These are phyloP conservation scores for Zootermopsis nevadensis DNA, from an alignment of 2,888 invertebrate genomes.

Conservation along the genomic window DNA sequence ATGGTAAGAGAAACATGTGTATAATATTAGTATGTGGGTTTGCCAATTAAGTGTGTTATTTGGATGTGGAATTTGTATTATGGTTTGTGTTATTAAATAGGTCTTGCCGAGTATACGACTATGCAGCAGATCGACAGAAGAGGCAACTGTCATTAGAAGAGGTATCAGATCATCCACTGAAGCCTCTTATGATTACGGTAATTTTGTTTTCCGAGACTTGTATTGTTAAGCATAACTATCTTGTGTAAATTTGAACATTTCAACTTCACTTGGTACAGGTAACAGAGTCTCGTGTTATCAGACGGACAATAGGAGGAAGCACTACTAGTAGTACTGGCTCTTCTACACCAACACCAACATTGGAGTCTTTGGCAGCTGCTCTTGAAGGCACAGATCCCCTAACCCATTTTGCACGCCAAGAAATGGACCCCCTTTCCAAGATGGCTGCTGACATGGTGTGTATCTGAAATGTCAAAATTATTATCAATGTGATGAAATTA, in stretches of 20 bases:
- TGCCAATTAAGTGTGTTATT: neutral
- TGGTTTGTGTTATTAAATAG: slow-evolving; percentile 33
- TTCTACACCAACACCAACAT: slow-evolving; percentile 63
- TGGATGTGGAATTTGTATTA: neutral
- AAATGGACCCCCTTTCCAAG: slow-evolving; percentile 74
- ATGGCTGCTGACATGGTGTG: slow-evolving; percentile 67
- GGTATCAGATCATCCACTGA: slow-evolving; percentile 71
- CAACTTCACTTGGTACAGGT: slow-evolving; percentile 62
- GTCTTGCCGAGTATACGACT: slow-evolving; percentile 49
- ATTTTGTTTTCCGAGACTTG: slow-evolving; percentile 39
- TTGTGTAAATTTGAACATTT: too few relatives aligned
- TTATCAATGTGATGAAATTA: neutral
- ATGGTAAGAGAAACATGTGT: neutral
- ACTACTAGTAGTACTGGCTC: slow-evolving; percentile 66
- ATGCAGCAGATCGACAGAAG: slow-evolving; percentile 48
- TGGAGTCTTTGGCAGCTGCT: slow-evolving; percentile 68
- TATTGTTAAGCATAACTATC: too few relatives aligned
- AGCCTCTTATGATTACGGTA: slow-evolving; percentile 66
- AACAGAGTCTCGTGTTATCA: slow-evolving; percentile 67
- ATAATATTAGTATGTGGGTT: neutral
- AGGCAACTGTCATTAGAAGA: slow-evolving; percentile 57
- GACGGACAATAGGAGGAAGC: slow-evolving; percentile 64
- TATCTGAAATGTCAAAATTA: neutral
- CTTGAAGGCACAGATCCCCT: slow-evolving; percentile 81
- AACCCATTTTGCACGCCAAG: slow-evolving; percentile 74